Conservation (phyloP, 1,140 invertebrate genomes). For the Tetragonula clypearis region DNA sequence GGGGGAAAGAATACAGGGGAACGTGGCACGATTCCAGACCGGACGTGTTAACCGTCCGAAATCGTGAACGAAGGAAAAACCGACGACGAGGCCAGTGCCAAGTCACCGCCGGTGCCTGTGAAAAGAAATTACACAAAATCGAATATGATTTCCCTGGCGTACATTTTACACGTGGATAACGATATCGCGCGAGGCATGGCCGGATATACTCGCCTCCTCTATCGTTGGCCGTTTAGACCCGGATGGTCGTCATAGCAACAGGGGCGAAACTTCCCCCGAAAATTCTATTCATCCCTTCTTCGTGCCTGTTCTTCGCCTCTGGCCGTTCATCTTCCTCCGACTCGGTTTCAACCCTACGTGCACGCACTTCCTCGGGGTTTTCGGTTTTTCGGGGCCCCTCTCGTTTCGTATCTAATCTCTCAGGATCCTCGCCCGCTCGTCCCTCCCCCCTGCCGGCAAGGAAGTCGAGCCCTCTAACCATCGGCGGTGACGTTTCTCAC, state of each 20-base stretch:
- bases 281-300: slow-evolving; percentile 63
- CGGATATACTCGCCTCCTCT: slow-evolving; percentile 55
- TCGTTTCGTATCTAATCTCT: slow-evolving; percentile 12
- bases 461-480: neutral
- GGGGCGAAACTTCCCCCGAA: slow-evolving; percentile 70
- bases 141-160: slow-evolving; percentile 37
- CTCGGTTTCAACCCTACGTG: neutral
- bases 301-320: neutral
- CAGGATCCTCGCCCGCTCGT: neutral
- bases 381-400: neutral
- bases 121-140: slow-evolving; percentile 12
- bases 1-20: neutral
- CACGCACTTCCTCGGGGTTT: neutral
- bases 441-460: neutral
- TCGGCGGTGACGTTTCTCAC: neutral
- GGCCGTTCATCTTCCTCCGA: slow-evolving; percentile 5
- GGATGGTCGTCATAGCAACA: slow-evolving; percentile 79
- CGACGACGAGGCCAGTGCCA: neutral
- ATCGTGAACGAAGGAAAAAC: neutral
- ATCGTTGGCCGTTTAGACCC: slow-evolving; percentile 73
- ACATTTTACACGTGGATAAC: slow-evolving; percentile 55
- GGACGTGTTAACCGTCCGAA: neutral
- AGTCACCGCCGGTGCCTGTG: neutral
- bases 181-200: slow-evolving; percentile 61
- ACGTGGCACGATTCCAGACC: neutral